phyloP scores from a whole-genome alignment of 2,888 invertebrate species.

The Terebella lapidaria region DNA sequence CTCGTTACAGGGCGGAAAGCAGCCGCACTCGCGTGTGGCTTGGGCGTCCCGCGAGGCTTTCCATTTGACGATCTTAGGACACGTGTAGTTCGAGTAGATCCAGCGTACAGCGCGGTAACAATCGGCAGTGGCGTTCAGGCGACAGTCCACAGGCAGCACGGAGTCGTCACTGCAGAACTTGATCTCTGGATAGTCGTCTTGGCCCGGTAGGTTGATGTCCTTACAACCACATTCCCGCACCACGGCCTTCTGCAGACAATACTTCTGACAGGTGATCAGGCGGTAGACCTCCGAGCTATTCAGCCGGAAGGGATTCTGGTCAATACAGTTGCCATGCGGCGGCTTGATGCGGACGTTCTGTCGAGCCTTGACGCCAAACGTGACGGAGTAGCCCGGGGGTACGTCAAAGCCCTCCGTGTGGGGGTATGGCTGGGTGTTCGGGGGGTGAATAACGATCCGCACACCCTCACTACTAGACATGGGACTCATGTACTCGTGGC shows the following conservation, averaged over 20 bases:
- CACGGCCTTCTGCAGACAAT: constrained; percentile 22
- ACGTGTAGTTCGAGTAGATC: constrained; percentile 16
- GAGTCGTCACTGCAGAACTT: constrained; percentile 15
- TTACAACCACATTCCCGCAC: constrained; percentile 18
- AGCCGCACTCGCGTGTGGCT: constrained; percentile 15
- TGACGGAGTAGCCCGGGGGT: constrained; percentile 25
- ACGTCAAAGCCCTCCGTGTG: constrained; percentile 28
- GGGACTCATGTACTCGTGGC: constrained; percentile 25
- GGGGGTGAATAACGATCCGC: constrained; percentile 23
- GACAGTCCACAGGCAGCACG: constrained; percentile 14
- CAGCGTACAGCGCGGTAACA: constrained; percentile 11
- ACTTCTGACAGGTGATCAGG: constrained; percentile 24
- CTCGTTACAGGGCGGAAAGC: constrained; percentile 22
- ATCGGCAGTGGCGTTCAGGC: constrained; percentile 5
- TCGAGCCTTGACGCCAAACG: constrained; percentile 23
- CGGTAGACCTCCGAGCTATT: constrained; percentile 13
- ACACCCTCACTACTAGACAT: constrained; percentile 25
- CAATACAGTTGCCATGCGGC: constrained; percentile 24
- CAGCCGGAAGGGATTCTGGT: constrained; percentile 16
- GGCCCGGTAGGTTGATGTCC: constrained; percentile 21
- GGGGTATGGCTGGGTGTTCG: constrained; percentile 22
- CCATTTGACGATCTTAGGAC: constrained; percentile 12
- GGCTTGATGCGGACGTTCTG: constrained; percentile 20
- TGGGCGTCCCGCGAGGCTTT: constrained; percentile 16
- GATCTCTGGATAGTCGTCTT: constrained; percentile 12